Percentiles rank a stretch among this genome's conserved stretches.
Evolutionary conservation across 1,140 invertebrate genomes (phyloP).

Genomic region (Diploscapter pachys): DNA sequence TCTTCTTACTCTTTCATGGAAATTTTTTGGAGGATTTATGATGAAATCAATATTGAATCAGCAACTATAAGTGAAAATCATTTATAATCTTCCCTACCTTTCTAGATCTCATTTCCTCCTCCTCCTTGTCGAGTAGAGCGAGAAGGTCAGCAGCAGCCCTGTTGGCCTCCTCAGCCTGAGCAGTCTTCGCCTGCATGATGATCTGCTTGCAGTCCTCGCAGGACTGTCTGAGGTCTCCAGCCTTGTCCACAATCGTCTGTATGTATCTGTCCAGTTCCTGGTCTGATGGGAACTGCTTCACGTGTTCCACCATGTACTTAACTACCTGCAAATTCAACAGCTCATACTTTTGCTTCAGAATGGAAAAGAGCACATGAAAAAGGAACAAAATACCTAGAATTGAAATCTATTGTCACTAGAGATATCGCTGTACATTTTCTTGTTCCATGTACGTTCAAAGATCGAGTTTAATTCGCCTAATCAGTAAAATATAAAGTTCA

Average conservation of each 20-base stretch:
- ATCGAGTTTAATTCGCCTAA: no score
- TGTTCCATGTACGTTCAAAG: no score
- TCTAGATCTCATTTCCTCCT: slow-evolving; percentile 65
- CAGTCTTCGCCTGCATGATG: slow-evolving; percentile 90
- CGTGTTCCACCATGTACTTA: slow-evolving; percentile 96
- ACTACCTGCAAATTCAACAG: slow-evolving; percentile 66
- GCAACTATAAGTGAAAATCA: no score
- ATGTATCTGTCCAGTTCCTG: slow-evolving; percentile 81
- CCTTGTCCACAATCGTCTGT: not conserved
- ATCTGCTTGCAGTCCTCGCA: slow-evolving; percentile 90
- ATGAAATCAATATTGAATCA: no score
- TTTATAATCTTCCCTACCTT: no score
- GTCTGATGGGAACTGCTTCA: slow-evolving; percentile 96
- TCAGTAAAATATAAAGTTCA: no score
- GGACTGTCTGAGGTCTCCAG: slow-evolving; percentile 66
- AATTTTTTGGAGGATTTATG: no score
- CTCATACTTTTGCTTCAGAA: not conserved
- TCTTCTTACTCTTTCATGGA: no score
- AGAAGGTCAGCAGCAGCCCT: slow-evolving; percentile 89
- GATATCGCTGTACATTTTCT: no score
- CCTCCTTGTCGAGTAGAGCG: slow-evolving; percentile 90
- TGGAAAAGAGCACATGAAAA: slow-evolving; percentile 25
- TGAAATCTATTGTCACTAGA: no score
- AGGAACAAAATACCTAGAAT: not conserved
- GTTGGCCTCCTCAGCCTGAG: slow-evolving; percentile 93